These are phyloP conservation scores for honey bee (Apis mellifera) DNA, from an alignment of 1,140 invertebrate species.

Conservation along the genomic window Amel_HAv3.1 CM009937.2:5093501-5094000, in stretches of 20 bases:
- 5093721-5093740: background rate
- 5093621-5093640: background rate
- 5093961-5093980: too few relatives aligned
- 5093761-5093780: background rate
- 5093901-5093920: background rate
- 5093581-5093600: background rate
- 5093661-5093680: background rate
- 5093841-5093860: background rate
- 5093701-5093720: background rate
- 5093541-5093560: too few relatives aligned
- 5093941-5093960: too few relatives aligned
- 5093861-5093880: background rate
- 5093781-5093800: background rate
- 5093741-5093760: constrained; percentile 1
- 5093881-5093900: background rate
- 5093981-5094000: too few relatives aligned
- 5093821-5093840: background rate
- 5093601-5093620: background rate
- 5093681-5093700: background rate
- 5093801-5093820: background rate
- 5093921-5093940: too few relatives aligned
- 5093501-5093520: too few relatives aligned
- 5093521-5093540: too few relatives aligned
- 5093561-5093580: too few relatives aligned
- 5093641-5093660: background rate